Base-by-base conservation (phyloP, 2,113 vertebrate species). In the Lutjanus erythropterus region DNA sequence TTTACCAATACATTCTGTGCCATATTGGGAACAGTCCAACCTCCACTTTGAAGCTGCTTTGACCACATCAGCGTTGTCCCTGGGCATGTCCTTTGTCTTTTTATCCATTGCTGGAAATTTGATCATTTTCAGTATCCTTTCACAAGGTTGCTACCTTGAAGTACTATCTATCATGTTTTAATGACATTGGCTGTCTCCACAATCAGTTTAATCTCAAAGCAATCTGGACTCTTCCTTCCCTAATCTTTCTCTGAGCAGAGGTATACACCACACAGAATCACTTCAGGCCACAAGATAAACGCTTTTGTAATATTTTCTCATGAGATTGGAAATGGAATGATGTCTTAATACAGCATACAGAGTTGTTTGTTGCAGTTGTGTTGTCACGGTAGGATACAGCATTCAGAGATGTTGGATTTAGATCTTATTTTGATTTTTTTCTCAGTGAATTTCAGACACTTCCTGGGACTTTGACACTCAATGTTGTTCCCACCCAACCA, bases 61-160 rank as follows among this genome's bases (percentile, higher is more conserved):
- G 29, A 50, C 47, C 14, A 29, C 53, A 8, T 42, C 9, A 50
- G 29, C 19, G 29, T 23, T 50, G 1, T 12, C 19, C 29, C 37
- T 16, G 29, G 9, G 31, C n/a, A 10, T 35, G 33, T 47, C 64
- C 29, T 84, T 69, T 65, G 47, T 87, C 75, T 58, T 79, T 75
- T 76, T 53, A 69, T 62, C 53, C 39, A 16, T 61, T 47, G 25
- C 33, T 25, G n/a, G 65, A 50, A 25, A 52, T 68, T n/a, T 66
- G 18, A 33, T 66, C 6, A 44, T 71, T 31, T 62, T 41, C 33
- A 41, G 10, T 25, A 15, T 47, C 27, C 6, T 50, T 27, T 9
- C 56, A 10, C n/a, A 29, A 44, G 27, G 49, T 55, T 52, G 11
- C 47, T 44, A 9, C 31, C 39, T 44, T 18, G 35, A 35, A 23